phyloP scores from a whole-genome alignment of 2,113 vertebrate species.

The Petroica traversi region DNA sequence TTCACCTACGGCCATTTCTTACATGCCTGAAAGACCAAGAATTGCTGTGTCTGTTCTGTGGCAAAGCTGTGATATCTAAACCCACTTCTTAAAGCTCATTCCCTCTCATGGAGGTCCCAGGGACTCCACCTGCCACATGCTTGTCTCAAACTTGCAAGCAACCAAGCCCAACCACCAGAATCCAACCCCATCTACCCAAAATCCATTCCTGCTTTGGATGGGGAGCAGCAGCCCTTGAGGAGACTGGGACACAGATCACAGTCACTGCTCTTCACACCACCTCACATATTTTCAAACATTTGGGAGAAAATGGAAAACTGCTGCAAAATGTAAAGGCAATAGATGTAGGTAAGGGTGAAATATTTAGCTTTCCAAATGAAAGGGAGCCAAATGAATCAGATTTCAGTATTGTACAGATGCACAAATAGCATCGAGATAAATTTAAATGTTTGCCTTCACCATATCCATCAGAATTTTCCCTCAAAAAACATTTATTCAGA shows the following conservation, averaged over 20 bases:
- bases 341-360: not conserved
- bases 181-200: rapidly evolving
- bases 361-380: not conserved
- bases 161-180: not conserved
- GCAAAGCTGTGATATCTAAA: not conserved
- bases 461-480: not conserved
- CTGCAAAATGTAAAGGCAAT: not conserved
- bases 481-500: not conserved
- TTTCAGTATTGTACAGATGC: not conserved
- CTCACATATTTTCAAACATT: not conserved
- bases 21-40: not conserved
- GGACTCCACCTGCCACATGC: not conserved
- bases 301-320: not conserved
- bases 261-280: not conserved
- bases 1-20: not conserved
- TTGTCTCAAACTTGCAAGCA: not conserved
- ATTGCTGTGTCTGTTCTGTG: not conserved
- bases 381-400: not conserved
- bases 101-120: not conserved
- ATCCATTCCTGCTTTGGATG: not conserved
- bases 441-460: not conserved
- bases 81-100: not conserved
- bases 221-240: not conserved
- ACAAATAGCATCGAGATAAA: not conserved
- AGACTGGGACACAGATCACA: not conserved